Evolutionary conservation across 2,113 vertebrate species (phyloP).

Genomic region (Deroptyus accipitrinus): DNA sequence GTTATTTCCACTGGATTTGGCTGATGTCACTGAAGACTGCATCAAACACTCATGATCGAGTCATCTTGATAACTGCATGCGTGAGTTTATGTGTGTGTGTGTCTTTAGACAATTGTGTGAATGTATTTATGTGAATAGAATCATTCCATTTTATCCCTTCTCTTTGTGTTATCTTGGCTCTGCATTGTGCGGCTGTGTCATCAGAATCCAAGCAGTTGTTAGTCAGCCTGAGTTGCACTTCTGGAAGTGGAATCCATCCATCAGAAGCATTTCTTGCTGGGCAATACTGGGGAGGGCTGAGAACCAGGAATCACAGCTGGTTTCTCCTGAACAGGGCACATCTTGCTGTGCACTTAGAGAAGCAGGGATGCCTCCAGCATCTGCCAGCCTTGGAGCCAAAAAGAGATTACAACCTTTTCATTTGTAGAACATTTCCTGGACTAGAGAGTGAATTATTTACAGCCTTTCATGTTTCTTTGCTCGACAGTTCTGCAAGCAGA

Average conservation of each 20-base stretch:
- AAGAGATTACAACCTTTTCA: conserved; percentile 41
- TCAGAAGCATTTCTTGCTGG: neutral
- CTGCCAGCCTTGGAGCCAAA: neutral
- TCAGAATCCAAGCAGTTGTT: neutral
- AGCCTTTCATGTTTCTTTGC: neutral
- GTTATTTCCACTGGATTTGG: neutral
- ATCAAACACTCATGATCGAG: neutral
- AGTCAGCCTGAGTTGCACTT: neutral
- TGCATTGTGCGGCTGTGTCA: neutral
- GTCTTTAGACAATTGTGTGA: neutral
- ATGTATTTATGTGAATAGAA: neutral
- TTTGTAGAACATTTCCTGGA: conserved; percentile 38
- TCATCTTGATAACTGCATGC: neutral
- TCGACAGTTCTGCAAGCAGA: neutral
- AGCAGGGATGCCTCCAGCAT: neutral
- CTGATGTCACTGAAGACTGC: neutral
- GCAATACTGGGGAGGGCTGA: neutral
- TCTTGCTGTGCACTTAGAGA: neutral
- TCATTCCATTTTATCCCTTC: neutral
- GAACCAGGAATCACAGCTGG: neutral
- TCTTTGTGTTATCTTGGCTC: neutral
- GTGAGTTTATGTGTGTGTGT: neutral
- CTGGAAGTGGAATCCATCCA: neutral
- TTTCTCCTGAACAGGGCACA: neutral
- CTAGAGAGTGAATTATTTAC: conserved; percentile 5